Percentiles rank a stretch among this genome's conserved stretches.
These are phyloP conservation scores for Agonopterix alstromeriana DNA, from an alignment of 2,888 invertebrate species.

Conservation along the genomic window DNA sequence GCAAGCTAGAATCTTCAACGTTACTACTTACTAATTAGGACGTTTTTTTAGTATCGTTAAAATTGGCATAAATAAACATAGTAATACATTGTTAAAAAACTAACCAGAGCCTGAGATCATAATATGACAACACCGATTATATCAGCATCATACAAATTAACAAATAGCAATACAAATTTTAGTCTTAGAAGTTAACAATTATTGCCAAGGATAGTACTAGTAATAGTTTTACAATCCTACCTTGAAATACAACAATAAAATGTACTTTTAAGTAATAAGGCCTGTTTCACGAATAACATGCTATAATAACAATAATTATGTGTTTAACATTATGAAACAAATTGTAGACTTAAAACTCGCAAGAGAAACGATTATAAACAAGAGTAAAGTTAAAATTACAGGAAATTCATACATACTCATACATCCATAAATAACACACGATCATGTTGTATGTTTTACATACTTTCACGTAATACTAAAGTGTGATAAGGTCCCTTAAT, in stretches of 20 bases:
- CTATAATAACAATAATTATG: no score
- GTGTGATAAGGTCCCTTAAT: no score
- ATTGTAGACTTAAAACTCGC: no score
- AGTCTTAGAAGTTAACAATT: slow-evolving; percentile 26
- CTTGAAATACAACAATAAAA: slow-evolving; percentile 11
- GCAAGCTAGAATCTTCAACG: slow-evolving; percentile 2
- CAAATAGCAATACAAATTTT: slow-evolving; percentile 20
- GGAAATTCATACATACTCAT: no score
- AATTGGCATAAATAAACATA: neutral
- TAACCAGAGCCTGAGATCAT: slow-evolving; percentile 40
- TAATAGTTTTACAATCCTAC: slow-evolving; percentile 2
- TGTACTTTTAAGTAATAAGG: slow-evolving; percentile 13
- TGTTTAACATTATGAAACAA: no score
- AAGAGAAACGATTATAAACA: no score
- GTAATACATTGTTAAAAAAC: slow-evolving; percentile 10
- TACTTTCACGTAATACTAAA: no score
- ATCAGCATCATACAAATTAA: slow-evolving; percentile 26
- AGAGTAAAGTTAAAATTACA: no score
- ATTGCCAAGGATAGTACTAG: slow-evolving; percentile 24
- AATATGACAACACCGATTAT: slow-evolving; percentile 30
- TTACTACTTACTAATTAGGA: neutral
- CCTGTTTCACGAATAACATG: slow-evolving; percentile 3
- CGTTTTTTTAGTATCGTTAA: neutral
- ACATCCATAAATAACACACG: no score
- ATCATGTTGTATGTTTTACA: no score